A percentile compares a stretch with the other conserved stretches of the same genome.
Evolutionary conservation across 1,140 invertebrate species (phyloP).

Genomic region (Heliothis subflexa): DNA sequence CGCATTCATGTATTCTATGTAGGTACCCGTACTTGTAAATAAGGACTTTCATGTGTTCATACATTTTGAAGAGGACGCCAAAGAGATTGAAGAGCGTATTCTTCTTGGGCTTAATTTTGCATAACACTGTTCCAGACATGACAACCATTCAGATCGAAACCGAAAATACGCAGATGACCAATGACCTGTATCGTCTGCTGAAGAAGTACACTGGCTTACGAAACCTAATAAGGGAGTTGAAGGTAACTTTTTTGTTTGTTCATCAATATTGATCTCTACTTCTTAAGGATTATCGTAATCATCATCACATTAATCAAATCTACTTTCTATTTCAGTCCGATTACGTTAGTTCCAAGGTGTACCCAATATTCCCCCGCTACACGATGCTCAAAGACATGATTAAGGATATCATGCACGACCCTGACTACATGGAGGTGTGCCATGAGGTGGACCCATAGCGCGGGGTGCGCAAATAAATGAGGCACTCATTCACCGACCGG

Average conservation of each 20-base stretch:
- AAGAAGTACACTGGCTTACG: constrained; percentile 96
- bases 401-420: constrained; percentile 96
- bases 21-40: constrained; percentile 10
- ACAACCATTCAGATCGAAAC: constrained; percentile 96
- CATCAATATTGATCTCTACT: neutral
- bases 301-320: neutral
- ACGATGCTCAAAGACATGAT: constrained; percentile 98
- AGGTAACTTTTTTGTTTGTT: constrained; percentile 86
- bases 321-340: constrained; percentile 89
- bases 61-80: neutral
- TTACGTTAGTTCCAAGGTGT: constrained; percentile 95
- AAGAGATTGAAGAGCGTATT: neutral
- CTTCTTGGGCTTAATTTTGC: too few species aligned
- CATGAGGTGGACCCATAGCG: constrained; percentile 93
- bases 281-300: neutral
- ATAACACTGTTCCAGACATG: constrained; percentile 90
- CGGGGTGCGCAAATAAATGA: constrained; percentile 84
- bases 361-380: constrained; percentile 97
- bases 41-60: neutral
- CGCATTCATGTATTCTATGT: constrained; percentile 20
- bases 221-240: constrained; percentile 95
- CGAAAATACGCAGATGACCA: constrained; percentile 97
- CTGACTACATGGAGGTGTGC: constrained; percentile 98
- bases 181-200: constrained; percentile 95
- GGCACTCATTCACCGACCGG: constrained; percentile 80